phyloP scores from a whole-genome alignment of 2,113 vertebrate genomes.

The Dipodomys spectabilis region DNA sequence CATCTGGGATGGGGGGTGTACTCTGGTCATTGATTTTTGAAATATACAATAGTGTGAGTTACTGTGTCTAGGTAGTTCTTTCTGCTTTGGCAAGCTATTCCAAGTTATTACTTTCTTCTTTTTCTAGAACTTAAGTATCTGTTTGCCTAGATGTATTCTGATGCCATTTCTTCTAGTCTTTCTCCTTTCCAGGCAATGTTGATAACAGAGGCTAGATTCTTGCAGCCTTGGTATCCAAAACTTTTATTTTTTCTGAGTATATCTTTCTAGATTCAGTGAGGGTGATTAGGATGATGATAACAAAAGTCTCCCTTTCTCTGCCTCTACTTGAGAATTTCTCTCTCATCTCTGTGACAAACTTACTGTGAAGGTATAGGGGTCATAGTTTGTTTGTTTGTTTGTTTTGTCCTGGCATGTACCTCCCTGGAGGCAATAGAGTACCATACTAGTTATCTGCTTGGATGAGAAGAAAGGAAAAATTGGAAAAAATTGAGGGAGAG shows the following conservation, averaged over 20 bases:
- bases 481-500: background rate
- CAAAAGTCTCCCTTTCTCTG: background rate
- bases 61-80: conserved; percentile 28
- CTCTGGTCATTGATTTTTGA: background rate
- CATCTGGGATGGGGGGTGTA: background rate
- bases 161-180: conserved; percentile 22
- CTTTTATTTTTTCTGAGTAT: background rate
- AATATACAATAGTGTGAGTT: background rate
- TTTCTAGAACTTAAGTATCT: conserved; percentile 1
- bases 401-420: conserved; percentile 29
- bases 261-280: background rate
- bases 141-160: background rate
- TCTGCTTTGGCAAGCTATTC: too few species aligned
- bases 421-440: background rate
- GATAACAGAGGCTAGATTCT: background rate
- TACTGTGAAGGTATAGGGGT: background rate
- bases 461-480: conserved; percentile 15
- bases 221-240: background rate
- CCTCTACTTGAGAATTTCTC: background rate
- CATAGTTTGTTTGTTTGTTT: background rate
- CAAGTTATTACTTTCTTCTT: background rate
- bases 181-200: background rate
- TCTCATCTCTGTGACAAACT: conserved; percentile 24
- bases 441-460: background rate
- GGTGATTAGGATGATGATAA: background rate